Evolutionary conservation across 2,888 invertebrate genomes (phyloP), one percentile per base, ranked within the genome.

Genomic region (Fragum fragum): DNA sequence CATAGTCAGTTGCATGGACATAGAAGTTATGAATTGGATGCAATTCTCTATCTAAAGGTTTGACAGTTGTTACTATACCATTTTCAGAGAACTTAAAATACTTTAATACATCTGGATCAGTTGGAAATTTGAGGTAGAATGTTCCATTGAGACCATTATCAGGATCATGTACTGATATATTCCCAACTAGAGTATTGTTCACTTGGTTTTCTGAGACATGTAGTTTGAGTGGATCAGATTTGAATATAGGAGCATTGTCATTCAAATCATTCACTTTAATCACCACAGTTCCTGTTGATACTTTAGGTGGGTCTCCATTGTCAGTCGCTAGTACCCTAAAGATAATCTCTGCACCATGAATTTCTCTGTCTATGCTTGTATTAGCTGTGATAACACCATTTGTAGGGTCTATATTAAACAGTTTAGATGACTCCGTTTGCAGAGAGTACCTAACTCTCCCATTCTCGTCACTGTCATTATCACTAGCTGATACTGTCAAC

Each of bases 1-100:
- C 93, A 36, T 87, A 83, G 76, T 93, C 93, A 14, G 73, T 86
- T 1, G 91, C 92, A 29, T 86, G 76, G 0, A 93, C 88, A 21
- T 83, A 80, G 80, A 93, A 91, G 57, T 83, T 75, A 78, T 91
- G 90, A 26, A 77, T 28, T 0, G 83, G 74, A 28, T 83, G 80
- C 14, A 74, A 71, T 70, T 91, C 92, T 18, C 91, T 85, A 66
- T 91, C 90, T 21, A 92, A 80, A 16, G 77, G 69, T 70, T 88
- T 86, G 1, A 89, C 87, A 66, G 87, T 85, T 5, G 87, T 86
- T 18, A 85, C 76, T 0, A 90, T 88, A 53, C 79, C 86, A 55
- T 73, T 52, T 14, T 76, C 69, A 79, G 83, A 55, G 79, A 87
- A 80, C 18, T 69, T 57, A 61, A 87, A 87, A 61, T 71, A 74